Evolutionary conservation across 1,140 invertebrate genomes (phyloP), one percentile per base, ranked within the genome.

Genomic region (Panulirus ornatus): DNA sequence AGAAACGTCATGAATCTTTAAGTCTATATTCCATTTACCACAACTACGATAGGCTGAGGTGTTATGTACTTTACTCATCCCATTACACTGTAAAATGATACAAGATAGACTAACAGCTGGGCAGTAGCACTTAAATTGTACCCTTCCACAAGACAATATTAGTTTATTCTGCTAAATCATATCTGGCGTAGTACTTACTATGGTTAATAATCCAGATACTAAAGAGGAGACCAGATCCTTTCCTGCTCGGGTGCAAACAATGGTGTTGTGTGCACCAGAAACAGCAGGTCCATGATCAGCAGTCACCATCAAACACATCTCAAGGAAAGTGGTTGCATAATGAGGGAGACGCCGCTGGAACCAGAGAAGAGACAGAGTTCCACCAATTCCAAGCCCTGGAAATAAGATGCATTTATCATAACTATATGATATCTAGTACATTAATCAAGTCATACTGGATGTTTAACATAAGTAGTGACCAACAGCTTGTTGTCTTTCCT

Each of bases 261-360:
- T 99, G 22, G 99, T 99, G 94, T 99, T 99, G 94, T 99, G 99
- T 0, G 99, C 99, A 27, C 99, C 99, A 11, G 98, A 99, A 0
- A 99, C 99, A 16, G 99, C 99, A 0, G 99, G 99, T 38, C 99
- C 99, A 94, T 99, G 99, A 95, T 99, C 99, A 76, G 99, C 99
- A 0, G 99, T 99, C 44, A 99, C 97, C 96, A 99, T 99, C 42
- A 99, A 94, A 93, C 98, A 99, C 97, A 99, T 99, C 95, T 99
- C 99, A 92, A 99, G 96, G 95, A 99, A 99, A 94, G 99, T 99
- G 94, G 97, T 98, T 38, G 98, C 98, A 94, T 98, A 98, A 0
- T 96, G 95, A 0, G 99, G 99, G 22, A 99, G 94, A 93, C 98
- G 97, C 58, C 98, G 96, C 94, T 99, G 99, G 96, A 99, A 99